Conservation (phyloP, 92 coral and sea anemone genomes). For the Epizoanthus illoricatus region DNA sequence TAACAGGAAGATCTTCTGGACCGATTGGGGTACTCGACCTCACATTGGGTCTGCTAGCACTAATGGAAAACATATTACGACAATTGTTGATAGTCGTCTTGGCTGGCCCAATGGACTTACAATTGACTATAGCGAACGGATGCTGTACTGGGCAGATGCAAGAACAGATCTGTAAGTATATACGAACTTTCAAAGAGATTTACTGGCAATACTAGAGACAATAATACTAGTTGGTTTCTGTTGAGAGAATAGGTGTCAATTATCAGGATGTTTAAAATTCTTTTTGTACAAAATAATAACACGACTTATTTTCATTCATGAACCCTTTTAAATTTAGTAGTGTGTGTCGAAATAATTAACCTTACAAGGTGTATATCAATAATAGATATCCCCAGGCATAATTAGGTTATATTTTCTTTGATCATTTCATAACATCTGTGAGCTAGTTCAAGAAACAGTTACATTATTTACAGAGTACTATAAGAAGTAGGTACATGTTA, state of each 20-base stretch:
- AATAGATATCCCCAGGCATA: too few species aligned
- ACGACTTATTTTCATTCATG: too few species aligned
- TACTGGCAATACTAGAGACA: not conserved
- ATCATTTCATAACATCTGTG: too few species aligned
- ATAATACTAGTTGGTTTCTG: not conserved
- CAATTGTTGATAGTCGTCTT: slow-evolving; percentile 42
- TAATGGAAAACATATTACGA: slow-evolving; percentile 56
- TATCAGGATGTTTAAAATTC: not conserved
- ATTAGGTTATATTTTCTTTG: too few species aligned
- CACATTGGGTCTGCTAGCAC: slow-evolving; percentile 72
- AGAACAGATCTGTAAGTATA: slow-evolving; percentile 55
- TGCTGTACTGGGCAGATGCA: slow-evolving; percentile 74
- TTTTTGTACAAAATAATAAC: too few species aligned
- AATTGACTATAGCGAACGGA: slow-evolving; percentile 57
- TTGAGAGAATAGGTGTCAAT: not conserved
- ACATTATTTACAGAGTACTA: too few species aligned
- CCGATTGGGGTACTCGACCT: slow-evolving; percentile 54
- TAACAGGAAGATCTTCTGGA: slow-evolving; percentile 77
- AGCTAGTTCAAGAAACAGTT: too few species aligned
- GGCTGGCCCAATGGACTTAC: slow-evolving; percentile 63
- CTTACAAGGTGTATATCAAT: too few species aligned
- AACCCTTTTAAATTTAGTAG: too few species aligned
- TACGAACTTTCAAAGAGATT: not conserved
- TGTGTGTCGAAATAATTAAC: too few species aligned
- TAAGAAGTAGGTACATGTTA: too few species aligned